Evolutionary conservation across 1,140 invertebrate species (phyloP), one percentile per base, ranked within the genome.

Genomic region (Zaprionus vittiger): DNA sequence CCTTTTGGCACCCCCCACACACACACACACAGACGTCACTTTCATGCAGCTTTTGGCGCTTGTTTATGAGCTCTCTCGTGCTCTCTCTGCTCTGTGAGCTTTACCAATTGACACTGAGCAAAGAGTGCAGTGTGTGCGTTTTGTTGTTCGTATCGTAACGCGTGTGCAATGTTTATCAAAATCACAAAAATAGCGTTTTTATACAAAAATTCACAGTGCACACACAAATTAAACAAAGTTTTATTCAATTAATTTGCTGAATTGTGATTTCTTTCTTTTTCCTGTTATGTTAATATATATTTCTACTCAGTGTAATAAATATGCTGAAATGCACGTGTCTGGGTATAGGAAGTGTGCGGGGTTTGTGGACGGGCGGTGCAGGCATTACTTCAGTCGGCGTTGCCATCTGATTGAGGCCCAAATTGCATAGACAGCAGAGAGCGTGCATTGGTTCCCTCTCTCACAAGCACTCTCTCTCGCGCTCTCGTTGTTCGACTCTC

Each of bases 271-370:
- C 41, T 67, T 26, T 38, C 20, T 47, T 17, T 57, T 71, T 73
- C 28, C 59, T 26, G 38, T 31, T 47, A 14, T 55, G 44, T 52
- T 59, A 24, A 7, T 17, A 7, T 0, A 24, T 69, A 56, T 15
- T 20, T 31, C 12, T 52, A 57, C 41, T 61, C 41, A 54, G 64
- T 59, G 38, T 44, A 73, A 72, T 66, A 63, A 66, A 56, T 37
- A 47, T 72, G 44, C 61, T 60, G 44, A 81, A 81, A 77, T 84
- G 85, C 84, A 87, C 84, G 84, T 87, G 84, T 64, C 74, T 75
- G 44, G 37, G 55, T 54, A 38, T 28, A 37, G 11, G 52, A 15
- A 9, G 20, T 52, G 47, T n/a, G 65, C 15, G 24, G n/a, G 56
- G 64, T 31, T 14, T 5, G 17, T 55, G 54, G n/a, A 17, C 22